Conservation (phyloP, 2,797 vertebrate species). For the Myripristis murdjan region DNA sequence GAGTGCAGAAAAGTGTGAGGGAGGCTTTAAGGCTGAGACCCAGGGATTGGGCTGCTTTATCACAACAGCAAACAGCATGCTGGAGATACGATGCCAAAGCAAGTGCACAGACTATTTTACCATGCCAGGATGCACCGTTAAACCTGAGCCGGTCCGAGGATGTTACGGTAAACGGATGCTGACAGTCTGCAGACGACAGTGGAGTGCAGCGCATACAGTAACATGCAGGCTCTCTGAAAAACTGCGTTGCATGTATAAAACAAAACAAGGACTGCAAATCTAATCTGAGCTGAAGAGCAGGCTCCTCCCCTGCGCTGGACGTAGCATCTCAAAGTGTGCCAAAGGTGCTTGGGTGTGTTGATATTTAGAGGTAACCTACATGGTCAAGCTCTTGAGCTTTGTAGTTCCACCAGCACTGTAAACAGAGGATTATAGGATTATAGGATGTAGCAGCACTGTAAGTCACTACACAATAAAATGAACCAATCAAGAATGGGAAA, state of each 20-base stretch:
- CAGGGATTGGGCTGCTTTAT: not conserved
- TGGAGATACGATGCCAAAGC: not conserved
- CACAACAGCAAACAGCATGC: not conserved
- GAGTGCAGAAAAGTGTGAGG: constrained; percentile 16
- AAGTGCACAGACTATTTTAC: not conserved
- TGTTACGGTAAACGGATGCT: constrained; percentile 1
- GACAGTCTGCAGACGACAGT: not conserved
- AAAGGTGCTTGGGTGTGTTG: constrained; percentile 29
- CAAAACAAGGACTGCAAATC: no score
- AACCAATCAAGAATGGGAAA: constrained; percentile 43
- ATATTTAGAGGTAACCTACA: constrained; percentile 87
- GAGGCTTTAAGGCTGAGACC: constrained; percentile 3
- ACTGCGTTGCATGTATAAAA: no score
- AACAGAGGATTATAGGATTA: constrained; percentile 85
- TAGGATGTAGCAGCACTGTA: constrained; percentile 14
- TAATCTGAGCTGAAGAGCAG: no score
- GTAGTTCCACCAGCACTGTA: constrained; percentile 86
- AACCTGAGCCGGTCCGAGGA: not conserved
- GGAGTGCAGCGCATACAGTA: not conserved
- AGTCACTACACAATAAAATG: constrained; percentile 22
- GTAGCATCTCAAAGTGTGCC: not conserved
- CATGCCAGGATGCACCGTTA: not conserved
- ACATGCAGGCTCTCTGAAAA: not conserved
- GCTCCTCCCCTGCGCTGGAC: no score
- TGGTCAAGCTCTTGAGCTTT: constrained; percentile 88